Evolutionary conservation across 2,888 invertebrate genomes (phyloP).

Genomic region (Drosophila paracracens): DNA sequence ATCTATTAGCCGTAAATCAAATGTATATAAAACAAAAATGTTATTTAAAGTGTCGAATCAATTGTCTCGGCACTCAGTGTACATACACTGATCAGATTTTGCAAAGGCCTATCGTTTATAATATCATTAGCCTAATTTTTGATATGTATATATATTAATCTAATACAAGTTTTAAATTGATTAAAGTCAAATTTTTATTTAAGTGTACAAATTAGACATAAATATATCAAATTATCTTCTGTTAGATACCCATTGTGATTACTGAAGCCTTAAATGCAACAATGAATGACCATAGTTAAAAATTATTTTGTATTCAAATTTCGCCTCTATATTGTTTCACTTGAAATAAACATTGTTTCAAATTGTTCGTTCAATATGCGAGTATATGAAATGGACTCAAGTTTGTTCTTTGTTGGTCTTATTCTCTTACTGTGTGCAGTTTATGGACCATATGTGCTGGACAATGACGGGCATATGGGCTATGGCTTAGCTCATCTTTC

Average conservation of each 20-base stretch:
- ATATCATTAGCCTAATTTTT: background rate
- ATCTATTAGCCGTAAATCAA: background rate
- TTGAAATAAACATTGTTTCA: background rate
- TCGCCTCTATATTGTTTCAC: background rate
- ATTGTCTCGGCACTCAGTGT: background rate
- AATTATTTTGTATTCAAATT: background rate
- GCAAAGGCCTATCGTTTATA: background rate
- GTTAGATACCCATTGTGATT: background rate
- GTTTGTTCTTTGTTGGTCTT: background rate
- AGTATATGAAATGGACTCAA: background rate
- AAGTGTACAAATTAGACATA: background rate
- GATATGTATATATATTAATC: background rate
- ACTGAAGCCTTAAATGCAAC: background rate
- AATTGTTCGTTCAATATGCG: no score
- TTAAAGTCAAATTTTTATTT: background rate
- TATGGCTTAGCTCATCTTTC: slow-evolving; percentile 50
- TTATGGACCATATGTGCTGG: background rate
- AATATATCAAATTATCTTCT: background rate
- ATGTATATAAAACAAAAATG: background rate
- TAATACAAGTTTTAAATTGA: background rate
- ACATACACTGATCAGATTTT: background rate
- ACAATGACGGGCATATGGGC: slow-evolving; percentile 35
- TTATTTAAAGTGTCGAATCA: background rate
- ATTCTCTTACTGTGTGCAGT: slow-evolving; percentile 8
- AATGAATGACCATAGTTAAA: background rate